Evolutionary conservation across 2,888 invertebrate species (phyloP), one percentile per base, ranked within the genome.

Genomic region (Drosophila buzzatii): DNA sequence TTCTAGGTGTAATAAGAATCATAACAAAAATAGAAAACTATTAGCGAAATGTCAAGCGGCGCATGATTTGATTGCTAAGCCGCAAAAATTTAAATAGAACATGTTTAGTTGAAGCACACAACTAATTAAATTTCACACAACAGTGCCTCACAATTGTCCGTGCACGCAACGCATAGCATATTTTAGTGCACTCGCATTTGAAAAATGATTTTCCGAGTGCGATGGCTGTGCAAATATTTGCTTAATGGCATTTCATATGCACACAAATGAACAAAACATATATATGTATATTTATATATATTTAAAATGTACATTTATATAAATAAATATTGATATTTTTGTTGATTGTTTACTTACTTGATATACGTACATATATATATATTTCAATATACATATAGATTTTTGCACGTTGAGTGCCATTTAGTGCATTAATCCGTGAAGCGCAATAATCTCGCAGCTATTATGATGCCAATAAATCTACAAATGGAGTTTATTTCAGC

Each of bases 61-160:
- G 16, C 3, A 1, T n/a, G 45, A 37, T 51, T 51, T 58, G 52
- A 33, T 37, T 56, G 42, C 18, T 3, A n/a, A 18, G 27, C 56
- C 49, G 16, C 33, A 59, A 64, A 52, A 61, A 56, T 56, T 9
- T 31, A 23, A 62, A 35, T 31, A 63, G 10, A 53, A 12, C n/a
- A 33, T 33, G n/a, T 39, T 27, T 37, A 57, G 64, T 55, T 52
- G 12, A 41, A 18, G 41, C 47, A n/a, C 1, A 35, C 18, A 41
- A 44, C 60, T 73, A 80, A 83, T 73, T 69, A 58, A 83, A 83
- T 83, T 76, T 67, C 37, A 74, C 56, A 57, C 65, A 37, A 68
- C 81, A 73, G 33, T 83, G 78, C 53, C 44, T 58, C 37, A 39
- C 33, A 70, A 58, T 47, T 63, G 57, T 68, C 10, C 2, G 51